Evolutionary conservation across 1,140 invertebrate species (phyloP).

Genomic region (Drosophila navojoa): DNA sequence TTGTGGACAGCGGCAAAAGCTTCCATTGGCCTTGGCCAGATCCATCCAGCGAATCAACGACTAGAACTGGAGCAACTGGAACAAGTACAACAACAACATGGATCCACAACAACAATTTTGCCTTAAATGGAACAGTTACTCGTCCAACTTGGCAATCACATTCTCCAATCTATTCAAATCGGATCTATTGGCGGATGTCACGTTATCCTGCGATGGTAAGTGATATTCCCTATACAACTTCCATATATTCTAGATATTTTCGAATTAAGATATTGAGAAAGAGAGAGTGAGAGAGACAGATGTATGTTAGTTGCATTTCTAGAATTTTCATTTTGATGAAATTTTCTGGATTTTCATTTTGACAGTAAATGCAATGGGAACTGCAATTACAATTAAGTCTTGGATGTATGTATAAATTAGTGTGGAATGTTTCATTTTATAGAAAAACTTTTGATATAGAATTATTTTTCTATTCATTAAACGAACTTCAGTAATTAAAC

Average conservation of each 20-base stretch:
- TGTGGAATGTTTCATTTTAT: no score
- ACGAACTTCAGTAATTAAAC: no score
- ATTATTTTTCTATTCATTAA: no score
- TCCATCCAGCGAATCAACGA: slow-evolving; percentile 75
- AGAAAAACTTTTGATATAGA: no score
- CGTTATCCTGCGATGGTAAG: slow-evolving; percentile 95
- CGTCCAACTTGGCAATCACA: slow-evolving; percentile 93
- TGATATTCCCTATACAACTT: slow-evolving; percentile 31
- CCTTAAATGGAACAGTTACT: slow-evolving; percentile 96
- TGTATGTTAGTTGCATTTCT: no score
- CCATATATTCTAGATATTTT: not conserved
- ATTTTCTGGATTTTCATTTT: no score
- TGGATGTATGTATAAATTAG: no score
- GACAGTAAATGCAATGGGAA: no score
- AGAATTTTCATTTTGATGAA: no score
- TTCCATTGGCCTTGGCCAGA: slow-evolving; percentile 82
- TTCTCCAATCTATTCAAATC: slow-evolving; percentile 95
- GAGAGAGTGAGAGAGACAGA: no score
- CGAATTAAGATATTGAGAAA: no score
- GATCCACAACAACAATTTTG: slow-evolving; percentile 94
- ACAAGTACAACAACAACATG: slow-evolving; percentile 84
- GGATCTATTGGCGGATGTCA: slow-evolving; percentile 94
- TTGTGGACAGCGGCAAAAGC: slow-evolving; percentile 16
- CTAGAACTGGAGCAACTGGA: slow-evolving; percentile 3
- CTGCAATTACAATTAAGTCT: no score